phyloP scores from a whole-genome alignment of 2,113 vertebrate genomes.

The Cricetomys ansorgei region DNA sequence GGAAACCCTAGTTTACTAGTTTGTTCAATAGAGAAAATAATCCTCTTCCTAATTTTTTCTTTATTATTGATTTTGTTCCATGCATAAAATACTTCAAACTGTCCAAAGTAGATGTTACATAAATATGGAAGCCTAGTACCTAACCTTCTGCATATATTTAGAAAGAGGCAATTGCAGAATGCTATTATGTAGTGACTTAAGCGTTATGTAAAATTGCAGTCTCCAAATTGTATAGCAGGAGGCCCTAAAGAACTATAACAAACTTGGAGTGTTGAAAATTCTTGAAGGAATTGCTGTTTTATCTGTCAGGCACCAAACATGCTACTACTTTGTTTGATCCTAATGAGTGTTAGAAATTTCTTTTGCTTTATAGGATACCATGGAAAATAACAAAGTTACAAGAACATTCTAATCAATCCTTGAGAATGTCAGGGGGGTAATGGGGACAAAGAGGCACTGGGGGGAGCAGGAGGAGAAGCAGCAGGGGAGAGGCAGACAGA shows the following conservation, averaged over 20 bases:
- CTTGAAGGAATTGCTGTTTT: neutral
- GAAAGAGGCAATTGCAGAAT: neutral
- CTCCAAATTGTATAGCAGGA: neutral
- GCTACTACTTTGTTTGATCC: neutral
- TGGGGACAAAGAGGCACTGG: fast-evolving
- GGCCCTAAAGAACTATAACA: neutral
- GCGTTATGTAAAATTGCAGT: neutral
- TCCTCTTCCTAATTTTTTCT: neutral
- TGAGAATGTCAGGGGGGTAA: neutral
- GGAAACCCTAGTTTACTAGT: conserved; percentile 17
- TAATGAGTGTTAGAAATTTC: neutral
- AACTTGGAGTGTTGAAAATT: neutral
- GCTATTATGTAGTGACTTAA: neutral
- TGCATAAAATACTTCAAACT: neutral
- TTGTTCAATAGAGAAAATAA: conserved; percentile 30
- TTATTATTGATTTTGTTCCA: neutral
- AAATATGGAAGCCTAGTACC: neutral
- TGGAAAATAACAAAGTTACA: conserved; percentile 30
- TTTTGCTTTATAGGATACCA: neutral
- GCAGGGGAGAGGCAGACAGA: neutral
- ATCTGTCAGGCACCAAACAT: neutral
- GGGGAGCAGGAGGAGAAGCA: neutral
- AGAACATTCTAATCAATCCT: neutral
- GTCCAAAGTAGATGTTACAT: neutral
- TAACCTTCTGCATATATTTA: neutral